Percentiles rank a stretch among this genome's conserved stretches.
Conservation (phyloP, 2,113 vertebrate species). For the Myodes glareolus region DNA sequence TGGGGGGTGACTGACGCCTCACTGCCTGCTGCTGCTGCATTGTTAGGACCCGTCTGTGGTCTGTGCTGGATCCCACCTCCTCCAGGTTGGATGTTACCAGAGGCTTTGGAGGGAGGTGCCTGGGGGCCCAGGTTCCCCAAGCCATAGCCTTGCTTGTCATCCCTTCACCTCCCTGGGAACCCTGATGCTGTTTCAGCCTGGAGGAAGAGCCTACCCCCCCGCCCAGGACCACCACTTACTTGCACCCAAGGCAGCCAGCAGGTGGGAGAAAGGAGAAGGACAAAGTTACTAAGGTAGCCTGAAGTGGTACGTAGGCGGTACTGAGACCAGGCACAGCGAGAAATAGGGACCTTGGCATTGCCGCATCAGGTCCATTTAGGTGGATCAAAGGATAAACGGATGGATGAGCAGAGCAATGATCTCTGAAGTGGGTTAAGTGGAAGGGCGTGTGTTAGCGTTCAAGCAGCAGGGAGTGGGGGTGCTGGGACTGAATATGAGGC, state of each 20-base stretch:
- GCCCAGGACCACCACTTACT: background rate
- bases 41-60: background rate
- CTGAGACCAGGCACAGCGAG: background rate
- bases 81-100: background rate
- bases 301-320: rapidly evolving
- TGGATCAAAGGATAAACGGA: background rate
- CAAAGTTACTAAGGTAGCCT: background rate
- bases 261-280: background rate
- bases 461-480: background rate
- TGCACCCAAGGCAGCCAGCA: slow-evolving; percentile 1
- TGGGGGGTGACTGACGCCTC: no score
- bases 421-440: background rate
- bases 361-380: background rate
- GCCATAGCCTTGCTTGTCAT: background rate
- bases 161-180: background rate
- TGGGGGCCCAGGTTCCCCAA: background rate
- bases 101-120: background rate
- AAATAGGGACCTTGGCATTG: background rate
- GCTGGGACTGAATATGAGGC: background rate
- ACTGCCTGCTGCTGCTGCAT: no score
- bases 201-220: no score
- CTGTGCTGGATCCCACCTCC: background rate
- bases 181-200: background rate
- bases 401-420: background rate
- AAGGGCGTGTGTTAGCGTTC: no score